phyloP scores from a whole-genome alignment of 2,797 vertebrate genomes.

The Myoxocephalus aenaeus region DNA sequence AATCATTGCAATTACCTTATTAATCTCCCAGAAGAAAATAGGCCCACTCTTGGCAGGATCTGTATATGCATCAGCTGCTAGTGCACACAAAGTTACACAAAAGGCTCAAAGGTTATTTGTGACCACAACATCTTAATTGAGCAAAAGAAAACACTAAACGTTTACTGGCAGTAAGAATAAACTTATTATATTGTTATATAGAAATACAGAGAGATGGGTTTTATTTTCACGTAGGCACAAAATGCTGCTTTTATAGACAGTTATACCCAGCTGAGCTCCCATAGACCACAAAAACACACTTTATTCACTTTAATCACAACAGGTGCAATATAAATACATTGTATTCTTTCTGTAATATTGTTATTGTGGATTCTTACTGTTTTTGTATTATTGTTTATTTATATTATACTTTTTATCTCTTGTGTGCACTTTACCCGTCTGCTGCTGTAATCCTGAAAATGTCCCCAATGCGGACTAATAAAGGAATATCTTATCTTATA shows the following conservation, averaged over 20 bases:
- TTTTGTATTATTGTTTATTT: too few species aligned
- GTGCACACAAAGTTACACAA: not conserved
- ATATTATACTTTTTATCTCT: too few species aligned
- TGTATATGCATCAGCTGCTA: not conserved
- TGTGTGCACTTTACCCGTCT: too few species aligned
- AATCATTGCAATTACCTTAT: not conserved
- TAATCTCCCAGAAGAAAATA: not conserved
- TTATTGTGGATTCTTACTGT: too few species aligned
- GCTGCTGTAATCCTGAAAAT: too few species aligned
- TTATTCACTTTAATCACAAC: too few species aligned
- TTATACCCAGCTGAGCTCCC: too few species aligned
- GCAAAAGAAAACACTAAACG: not conserved
- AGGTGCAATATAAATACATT: too few species aligned
- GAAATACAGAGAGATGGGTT: not conserved
- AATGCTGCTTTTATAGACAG: not conserved
- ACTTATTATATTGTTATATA: not conserved
- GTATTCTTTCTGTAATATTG: too few species aligned
- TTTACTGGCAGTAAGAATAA: not conserved
- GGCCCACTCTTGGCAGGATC: not conserved
- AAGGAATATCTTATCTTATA: not conserved
- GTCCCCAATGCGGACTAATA: too few species aligned
- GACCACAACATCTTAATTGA: not conserved
- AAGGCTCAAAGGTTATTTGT: not conserved
- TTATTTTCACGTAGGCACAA: not conserved
- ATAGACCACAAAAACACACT: too few species aligned